Base-by-base conservation (phyloP, 1,140 invertebrate species). In the Euwallacea fornicatus region DNA sequence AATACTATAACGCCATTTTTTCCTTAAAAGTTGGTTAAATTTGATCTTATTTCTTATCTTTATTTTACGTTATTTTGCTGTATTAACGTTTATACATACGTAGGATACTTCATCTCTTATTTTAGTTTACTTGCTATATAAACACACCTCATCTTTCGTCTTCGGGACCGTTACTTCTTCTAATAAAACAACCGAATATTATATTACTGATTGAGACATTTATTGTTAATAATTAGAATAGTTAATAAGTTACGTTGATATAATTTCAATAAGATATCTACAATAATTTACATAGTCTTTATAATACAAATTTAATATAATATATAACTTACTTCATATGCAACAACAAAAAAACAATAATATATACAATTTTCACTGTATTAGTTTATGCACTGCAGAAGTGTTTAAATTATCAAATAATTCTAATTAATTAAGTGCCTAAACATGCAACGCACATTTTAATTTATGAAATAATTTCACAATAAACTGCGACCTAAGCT, bases 171-270 rank as follows among this genome's bases (percentile, higher is more conserved):
- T 33, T 33, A 33, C 1, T 33, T 33, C 21, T 33, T 33, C 21
- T 33, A 33, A 33, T 33, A 33, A 33, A 33, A 33, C 21, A 33
- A 33, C 4, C 21, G 6, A 1, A 50, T 50, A 50, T 13, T 50
- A 11, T 11, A 50, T 50, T 50, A 50, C 10, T 50, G 47, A 50
- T 50, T 50, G 47, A 33, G 47, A 50, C 47, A 50, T 50, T 50
- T 50, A 50, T 50, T 50, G 47, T 50, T 50, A 50, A 50, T 50
- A 50, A 50, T 50, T 50, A 33, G 21, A 33, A 50, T 13, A 50
- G 10, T 50, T 50, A 50, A 50, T 50, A 50, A 50, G 47, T 50
- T 50, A 50, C 47, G 13, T 50, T 50, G 13, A 50, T 50, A 50
- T 50, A 11, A 11, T 50, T 50, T 50, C 6, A 0, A 50, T 11